Evolutionary conservation across 2,113 vertebrate species (phyloP).

Genomic region (Cephalopholis sonnerati): DNA sequence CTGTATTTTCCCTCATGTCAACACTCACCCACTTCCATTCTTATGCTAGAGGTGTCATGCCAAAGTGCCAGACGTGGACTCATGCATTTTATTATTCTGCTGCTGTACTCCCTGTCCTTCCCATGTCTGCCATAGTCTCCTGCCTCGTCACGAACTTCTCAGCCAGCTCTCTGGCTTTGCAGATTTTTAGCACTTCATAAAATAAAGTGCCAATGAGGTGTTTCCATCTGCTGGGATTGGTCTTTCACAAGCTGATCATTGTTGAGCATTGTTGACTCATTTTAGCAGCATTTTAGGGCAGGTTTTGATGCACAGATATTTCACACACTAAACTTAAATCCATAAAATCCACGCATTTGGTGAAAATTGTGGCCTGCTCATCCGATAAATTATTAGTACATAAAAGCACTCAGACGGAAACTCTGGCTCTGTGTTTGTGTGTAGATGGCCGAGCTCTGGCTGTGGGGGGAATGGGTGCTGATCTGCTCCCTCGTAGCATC

Average conservation of each 20-base stretch:
- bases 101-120: conserved; percentile 42
- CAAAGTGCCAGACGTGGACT: conserved; percentile 58
- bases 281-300: neutral
- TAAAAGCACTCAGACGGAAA: neutral
- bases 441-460: conserved; percentile 93
- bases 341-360: neutral
- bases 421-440: conserved; percentile 6
- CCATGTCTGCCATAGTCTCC: conserved; percentile 56
- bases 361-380: neutral
- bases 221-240: conserved; percentile 15
- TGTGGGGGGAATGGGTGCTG: conserved; percentile 94
- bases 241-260: neutral
- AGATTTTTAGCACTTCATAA: conserved; percentile 43
- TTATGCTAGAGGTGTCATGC: conserved; percentile 54
- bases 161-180: conserved; percentile 34
- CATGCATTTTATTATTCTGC: conserved; percentile 55
- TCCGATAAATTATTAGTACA: neutral
- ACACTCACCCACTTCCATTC: conserved; percentile 55
- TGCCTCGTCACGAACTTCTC: conserved; percentile 38
- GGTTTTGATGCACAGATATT: neutral
- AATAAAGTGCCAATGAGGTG: conserved; percentile 5
- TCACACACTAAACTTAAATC: neutral
- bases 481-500: conserved; percentile 92
- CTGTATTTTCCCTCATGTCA: conserved; percentile 15
- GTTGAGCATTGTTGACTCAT: neutral